Percentiles rank a stretch among this genome's conserved stretches.
Conservation (phyloP, 2,113 vertebrate genomes). For the Pongo pygmaeus region DNA sequence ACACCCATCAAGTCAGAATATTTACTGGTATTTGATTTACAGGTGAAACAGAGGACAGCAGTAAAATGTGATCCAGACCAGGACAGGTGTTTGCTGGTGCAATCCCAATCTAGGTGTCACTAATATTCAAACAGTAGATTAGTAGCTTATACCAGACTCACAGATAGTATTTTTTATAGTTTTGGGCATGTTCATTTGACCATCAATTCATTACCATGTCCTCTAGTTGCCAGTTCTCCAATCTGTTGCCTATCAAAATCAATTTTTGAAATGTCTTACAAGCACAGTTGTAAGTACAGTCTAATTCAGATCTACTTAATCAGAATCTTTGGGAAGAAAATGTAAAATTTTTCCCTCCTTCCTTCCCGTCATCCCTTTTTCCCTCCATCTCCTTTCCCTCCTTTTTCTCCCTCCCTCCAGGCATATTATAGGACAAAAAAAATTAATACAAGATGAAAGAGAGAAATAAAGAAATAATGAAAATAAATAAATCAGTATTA, state of each 20-base stretch:
- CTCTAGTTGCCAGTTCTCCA: not conserved
- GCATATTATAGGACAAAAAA: not conserved
- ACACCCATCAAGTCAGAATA: not conserved
- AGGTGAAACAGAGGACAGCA: not conserved
- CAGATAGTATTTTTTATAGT: not conserved
- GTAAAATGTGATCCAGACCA: no score
- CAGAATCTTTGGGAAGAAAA: not conserved
- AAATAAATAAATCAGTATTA: not conserved
- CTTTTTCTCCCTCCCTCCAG: not conserved
- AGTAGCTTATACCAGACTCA: no score
- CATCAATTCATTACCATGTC: not conserved
- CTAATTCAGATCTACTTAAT: not conserved
- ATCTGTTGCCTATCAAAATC: not conserved
- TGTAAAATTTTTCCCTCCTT: not conserved
- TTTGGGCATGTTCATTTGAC: not conserved
- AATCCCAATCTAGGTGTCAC: no score
- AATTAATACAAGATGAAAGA: not conserved
- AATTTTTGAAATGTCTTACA: not conserved
- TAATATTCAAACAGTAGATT: no score
- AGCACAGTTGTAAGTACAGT: not conserved
- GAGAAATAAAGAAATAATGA: not conserved
- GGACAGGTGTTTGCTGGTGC: no score
- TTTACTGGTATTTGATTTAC: not conserved
- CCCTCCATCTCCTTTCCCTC: not conserved
- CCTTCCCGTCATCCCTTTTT: not conserved